Percentiles rank a stretch among this genome's conserved stretches.
phyloP scores from a whole-genome alignment of 2,113 vertebrate species.

The Callionymus lyra region DNA sequence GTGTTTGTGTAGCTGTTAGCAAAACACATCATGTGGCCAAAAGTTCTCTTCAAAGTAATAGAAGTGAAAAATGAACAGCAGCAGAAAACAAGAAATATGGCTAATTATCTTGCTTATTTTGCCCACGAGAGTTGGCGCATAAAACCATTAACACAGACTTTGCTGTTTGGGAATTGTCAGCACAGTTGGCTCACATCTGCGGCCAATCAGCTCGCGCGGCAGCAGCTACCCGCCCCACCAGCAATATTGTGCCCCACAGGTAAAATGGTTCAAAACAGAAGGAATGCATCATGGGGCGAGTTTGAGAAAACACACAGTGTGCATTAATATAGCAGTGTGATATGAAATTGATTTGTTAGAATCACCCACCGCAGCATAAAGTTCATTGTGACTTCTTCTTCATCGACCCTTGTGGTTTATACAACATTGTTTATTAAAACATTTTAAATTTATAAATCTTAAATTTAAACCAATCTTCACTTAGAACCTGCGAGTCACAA shows the following conservation, averaged over 20 bases:
- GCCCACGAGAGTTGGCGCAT: conserved; percentile 24
- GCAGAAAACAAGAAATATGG: conserved; percentile 29
- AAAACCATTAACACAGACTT: conserved; percentile 17
- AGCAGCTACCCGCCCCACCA: conserved; percentile 22
- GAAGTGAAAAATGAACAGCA: conserved; percentile 24
- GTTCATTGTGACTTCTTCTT: background rate
- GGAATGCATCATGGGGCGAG: conserved; percentile 14
- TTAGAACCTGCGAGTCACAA: too few relatives aligned
- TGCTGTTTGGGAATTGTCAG: conserved; percentile 33
- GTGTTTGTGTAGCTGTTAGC: conserved; percentile 3
- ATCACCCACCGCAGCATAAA: background rate
- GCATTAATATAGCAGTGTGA: conserved; percentile 5
- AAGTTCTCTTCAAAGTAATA: conserved; percentile 21
- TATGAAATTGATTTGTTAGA: conserved; percentile 5
- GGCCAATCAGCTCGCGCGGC: conserved; percentile 21
- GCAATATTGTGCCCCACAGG: conserved; percentile 31
- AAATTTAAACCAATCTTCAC: too few relatives aligned
- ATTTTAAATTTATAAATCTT: too few relatives aligned
- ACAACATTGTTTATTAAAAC: too few relatives aligned
- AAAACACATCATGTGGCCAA: conserved; percentile 9
- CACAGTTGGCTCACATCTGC: conserved; percentile 24
- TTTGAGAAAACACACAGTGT: conserved; percentile 8
- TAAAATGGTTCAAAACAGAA: conserved; percentile 32
- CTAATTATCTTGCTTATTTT: conserved; percentile 31
- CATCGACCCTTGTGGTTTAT: background rate